Base-by-base conservation (phyloP, 2,113 vertebrate genomes). In the Brevimyrus niger region DNA sequence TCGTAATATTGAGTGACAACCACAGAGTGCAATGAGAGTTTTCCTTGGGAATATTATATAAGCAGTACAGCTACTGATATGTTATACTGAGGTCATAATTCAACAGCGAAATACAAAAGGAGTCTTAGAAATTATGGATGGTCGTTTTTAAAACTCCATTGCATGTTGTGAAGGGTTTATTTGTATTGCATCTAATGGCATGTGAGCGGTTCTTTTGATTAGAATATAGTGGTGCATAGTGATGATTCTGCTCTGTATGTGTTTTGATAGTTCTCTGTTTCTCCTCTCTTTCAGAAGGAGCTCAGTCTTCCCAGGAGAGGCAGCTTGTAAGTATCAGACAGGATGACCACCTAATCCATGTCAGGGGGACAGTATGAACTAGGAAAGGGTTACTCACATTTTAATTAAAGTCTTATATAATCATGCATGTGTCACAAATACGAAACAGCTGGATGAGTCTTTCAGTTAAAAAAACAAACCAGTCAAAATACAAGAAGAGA, bases 241-340 rank as follows among this genome's bases (percentile, higher is more conserved):
- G 38, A 19, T 83, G 80, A 83, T 46, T 46, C 80, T 21, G 80
- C 38, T 19, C 35, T 42, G 31, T 23, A 53, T 82, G 35, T 51
- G 55, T 42, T 84, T 7, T 50, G 5, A 61, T 44, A n/a, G 4
- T 1, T 80, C 15, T 91, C 4, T 61, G 38, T 15, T 0, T 91
- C 92, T 94, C 10, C 90, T 92, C 92, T 90, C 92, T 95, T 95
- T 76, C 97, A 99, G 98, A 99, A 99, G 95, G 98, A 99, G 93
- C 96, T 99, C 93, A 99, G 98, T 90, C 97, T 99, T 94, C 98
- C 98, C 90, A 95, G 98, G 95, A 97, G 98, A 97, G 98, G 98
- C 96, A 99, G 98, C 91, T 99, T 99, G 98, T 99, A 96, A 99
- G 61, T 69, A 69, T 69, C 61, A 69, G n/a, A 27, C 61, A 31